Conservation (phyloP, 2,888 invertebrate genomes). For the Volucella bombylans region DNA sequence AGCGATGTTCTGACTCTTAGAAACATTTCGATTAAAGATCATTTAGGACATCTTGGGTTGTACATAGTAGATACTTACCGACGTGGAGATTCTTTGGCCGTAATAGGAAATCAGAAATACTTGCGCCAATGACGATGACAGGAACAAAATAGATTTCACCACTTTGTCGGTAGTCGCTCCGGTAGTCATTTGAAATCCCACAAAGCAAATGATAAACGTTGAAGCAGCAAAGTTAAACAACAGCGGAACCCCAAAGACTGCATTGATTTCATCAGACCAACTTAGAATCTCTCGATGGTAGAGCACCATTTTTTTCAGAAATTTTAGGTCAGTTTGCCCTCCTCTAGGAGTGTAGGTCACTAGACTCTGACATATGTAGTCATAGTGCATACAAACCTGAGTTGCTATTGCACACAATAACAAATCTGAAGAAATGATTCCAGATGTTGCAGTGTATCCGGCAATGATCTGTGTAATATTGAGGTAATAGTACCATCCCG, state of each 20-base stretch:
- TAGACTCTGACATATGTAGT: conserved; percentile 75
- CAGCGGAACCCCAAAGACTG: conserved; percentile 78
- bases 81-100: conserved; percentile 77
- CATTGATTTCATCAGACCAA: conserved; percentile 76
- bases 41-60: not conserved
- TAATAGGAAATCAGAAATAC: conserved; percentile 78
- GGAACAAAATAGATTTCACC: conserved; percentile 77
- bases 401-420: conserved; percentile 78
- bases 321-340: conserved; percentile 66
- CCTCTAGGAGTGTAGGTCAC: conserved; percentile 72
- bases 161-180: conserved; percentile 76
- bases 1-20: conserved; percentile 78
- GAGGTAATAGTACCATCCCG: conserved; percentile 76
- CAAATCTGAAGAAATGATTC: conserved; percentile 79
- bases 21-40: not conserved
- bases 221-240: conserved; percentile 79
- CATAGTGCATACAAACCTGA: conserved; percentile 80
- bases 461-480: conserved; percentile 77
- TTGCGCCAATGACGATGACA: conserved; percentile 78
- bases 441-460: conserved; percentile 77
- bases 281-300: conserved; percentile 77
- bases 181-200: conserved; percentile 80
- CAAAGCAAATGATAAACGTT: conserved; percentile 79
- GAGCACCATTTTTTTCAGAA: conserved; percentile 73
- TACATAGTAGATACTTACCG: conserved; percentile 74